Conservation (phyloP, 2,797 vertebrate species). For the Micromesistius poutassou region DNA sequence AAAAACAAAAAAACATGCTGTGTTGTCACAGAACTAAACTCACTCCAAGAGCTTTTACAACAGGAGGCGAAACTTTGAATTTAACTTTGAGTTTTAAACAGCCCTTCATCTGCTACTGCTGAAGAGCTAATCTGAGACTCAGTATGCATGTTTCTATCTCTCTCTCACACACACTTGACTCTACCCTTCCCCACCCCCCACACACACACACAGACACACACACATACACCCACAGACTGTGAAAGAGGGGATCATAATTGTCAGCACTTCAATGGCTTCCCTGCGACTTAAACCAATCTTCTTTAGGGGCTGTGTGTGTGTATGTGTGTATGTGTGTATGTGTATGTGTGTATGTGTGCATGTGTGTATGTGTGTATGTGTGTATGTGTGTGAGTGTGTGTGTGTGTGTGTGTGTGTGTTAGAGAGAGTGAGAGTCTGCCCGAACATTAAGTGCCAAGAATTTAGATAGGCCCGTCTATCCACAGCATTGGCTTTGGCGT, state of each 20-base stretch:
- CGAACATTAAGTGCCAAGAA: slow-evolving; percentile 33
- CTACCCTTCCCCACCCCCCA: not conserved
- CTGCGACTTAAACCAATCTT: slow-evolving; percentile 49
- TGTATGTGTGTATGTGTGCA: not conserved
- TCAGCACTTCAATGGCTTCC: slow-evolving; percentile 53
- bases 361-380: slow-evolving; percentile 1
- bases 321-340: slow-evolving; percentile 8
- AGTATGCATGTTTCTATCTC: slow-evolving; percentile 18
- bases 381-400: not conserved
- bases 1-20: slow-evolving; percentile 17
- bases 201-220: not conserved
- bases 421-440: slow-evolving; percentile 5
- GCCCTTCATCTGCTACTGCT: slow-evolving; percentile 43
- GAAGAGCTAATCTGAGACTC: slow-evolving; percentile 55
- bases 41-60: slow-evolving; percentile 20
- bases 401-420: not conserved
- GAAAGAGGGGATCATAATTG: slow-evolving; percentile 53
- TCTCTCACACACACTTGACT: slow-evolving; percentile 21
- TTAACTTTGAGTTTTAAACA: slow-evolving; percentile 50
- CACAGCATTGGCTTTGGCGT: slow-evolving; percentile 24
- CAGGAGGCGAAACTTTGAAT: slow-evolving; percentile 38
- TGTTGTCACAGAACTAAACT: slow-evolving; percentile 21
- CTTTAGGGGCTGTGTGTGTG: slow-evolving; percentile 31
- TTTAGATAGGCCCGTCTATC: slow-evolving; percentile 6
- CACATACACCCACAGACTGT: slow-evolving; percentile 9